Percentiles rank a stretch among this genome's conserved stretches.
Conservation (phyloP, 2,797 vertebrate genomes). For the Discoglossus pictus region DNA sequence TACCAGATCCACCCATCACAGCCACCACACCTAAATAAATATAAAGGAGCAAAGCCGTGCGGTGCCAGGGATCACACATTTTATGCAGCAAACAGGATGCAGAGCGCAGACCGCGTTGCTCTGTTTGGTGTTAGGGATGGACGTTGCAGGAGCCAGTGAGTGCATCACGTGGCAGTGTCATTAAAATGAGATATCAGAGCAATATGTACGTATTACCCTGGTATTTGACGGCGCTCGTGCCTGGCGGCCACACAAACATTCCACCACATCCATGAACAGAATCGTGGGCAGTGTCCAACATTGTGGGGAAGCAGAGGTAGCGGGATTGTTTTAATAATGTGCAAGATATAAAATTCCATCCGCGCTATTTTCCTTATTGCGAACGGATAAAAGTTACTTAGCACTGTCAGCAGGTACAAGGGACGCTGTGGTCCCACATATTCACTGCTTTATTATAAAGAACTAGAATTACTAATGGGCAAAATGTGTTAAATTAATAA, state of each 20-base stretch:
- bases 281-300: background rate
- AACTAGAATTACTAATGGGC: too few relatives aligned
- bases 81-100: constrained; percentile 2
- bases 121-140: constrained; percentile 10
- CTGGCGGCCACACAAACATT: background rate
- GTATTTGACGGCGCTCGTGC: background rate
- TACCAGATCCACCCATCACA: constrained; percentile 66
- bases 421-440: too few relatives aligned
- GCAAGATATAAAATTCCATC: background rate
- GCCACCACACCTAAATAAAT: constrained; percentile 65
- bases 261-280: background rate
- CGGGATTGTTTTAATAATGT: background rate
- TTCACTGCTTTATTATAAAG: too few relatives aligned
- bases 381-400: background rate
- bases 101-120: background rate
- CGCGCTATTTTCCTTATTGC: background rate
- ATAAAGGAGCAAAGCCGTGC: constrained; percentile 48
- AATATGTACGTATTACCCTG: background rate
- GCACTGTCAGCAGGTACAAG: background rate
- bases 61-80: constrained; percentile 57
- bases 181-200: background rate
- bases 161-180: background rate
- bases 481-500: too few relatives aligned
- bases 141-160: too few relatives aligned
- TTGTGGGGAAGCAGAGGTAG: background rate